These are phyloP conservation scores for Gopherus evgoodei DNA, from an alignment of 2,113 vertebrate genomes.

Conservation along the genomic window DNA sequence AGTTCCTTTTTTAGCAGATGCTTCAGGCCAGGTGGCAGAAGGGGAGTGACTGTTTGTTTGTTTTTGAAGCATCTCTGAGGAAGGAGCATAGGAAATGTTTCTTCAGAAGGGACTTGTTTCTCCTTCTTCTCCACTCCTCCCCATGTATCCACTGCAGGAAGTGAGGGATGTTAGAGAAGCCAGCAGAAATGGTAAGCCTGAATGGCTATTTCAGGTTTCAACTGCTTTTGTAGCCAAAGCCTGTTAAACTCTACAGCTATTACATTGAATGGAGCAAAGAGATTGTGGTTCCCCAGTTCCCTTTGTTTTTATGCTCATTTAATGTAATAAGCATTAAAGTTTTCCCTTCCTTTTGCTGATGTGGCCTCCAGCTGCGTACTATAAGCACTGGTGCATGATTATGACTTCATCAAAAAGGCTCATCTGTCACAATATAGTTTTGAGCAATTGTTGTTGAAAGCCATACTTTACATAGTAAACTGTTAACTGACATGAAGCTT, in stretches of 20 bases:
- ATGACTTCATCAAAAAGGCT: slow-evolving; percentile 13
- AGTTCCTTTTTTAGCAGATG: not conserved
- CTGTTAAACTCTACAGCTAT: not conserved
- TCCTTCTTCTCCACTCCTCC: not conserved
- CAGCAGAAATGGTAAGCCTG: not conserved
- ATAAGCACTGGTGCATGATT: not conserved
- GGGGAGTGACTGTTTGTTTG: not conserved
- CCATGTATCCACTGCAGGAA: not conserved
- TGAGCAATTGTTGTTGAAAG: not conserved
- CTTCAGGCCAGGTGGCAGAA: not conserved
- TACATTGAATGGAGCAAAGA: slow-evolving; percentile 24
- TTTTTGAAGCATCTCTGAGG: not conserved
- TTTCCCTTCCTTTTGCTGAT: slow-evolving; percentile 7
- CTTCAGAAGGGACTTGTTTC: not conserved
- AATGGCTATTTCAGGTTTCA: not conserved
- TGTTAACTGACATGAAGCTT: not conserved
- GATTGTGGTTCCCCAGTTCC: not conserved
- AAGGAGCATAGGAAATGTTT: not conserved
- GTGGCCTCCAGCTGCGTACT: not conserved
- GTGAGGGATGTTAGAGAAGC: not conserved
- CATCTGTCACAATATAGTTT: not conserved
- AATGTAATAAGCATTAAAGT: not conserved
- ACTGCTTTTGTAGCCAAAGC: not conserved
- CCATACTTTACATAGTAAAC: not conserved
- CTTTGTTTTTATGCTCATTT: not conserved